Conservation (phyloP, 2,113 vertebrate species). For the Tretioscincus oriximinensis region DNA sequence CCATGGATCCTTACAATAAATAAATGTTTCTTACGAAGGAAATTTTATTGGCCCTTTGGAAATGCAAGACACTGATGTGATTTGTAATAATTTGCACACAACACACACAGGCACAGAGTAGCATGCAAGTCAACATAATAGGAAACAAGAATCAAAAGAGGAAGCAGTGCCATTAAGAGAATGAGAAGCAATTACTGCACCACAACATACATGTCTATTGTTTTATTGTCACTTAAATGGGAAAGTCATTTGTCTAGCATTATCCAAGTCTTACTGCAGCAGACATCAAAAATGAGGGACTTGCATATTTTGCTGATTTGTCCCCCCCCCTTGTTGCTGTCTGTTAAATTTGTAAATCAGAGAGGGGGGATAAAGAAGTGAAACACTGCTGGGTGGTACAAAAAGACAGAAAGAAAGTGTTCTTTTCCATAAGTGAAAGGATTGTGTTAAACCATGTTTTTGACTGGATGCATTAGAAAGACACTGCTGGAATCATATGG, state of each 20-base stretch:
- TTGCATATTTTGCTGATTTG: conserved; percentile 35
- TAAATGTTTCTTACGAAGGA: no score
- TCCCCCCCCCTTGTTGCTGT: conserved; percentile 45
- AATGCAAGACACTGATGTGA: not conserved
- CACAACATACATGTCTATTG: conserved; percentile 3
- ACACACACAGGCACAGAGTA: not conserved
- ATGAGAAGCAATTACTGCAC: conserved; percentile 33
- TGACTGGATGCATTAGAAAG: not conserved
- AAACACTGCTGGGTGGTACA: not conserved
- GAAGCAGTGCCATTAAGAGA: not conserved
- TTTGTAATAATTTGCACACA: not conserved
- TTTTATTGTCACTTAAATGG: conserved; percentile 46
- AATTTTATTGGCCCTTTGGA: not conserved
- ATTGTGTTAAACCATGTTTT: not conserved
- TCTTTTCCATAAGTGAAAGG: not conserved
- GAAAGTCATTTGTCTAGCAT: conserved; percentile 45
- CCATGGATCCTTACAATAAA: not conserved
- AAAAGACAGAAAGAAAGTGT: conserved; percentile 19
- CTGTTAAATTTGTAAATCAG: conserved; percentile 42
- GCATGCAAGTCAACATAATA: not conserved
- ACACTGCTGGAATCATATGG: not conserved
- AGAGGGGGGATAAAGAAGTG: not conserved
- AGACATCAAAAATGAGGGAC: conserved; percentile 31
- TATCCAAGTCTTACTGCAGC: conserved; percentile 29
- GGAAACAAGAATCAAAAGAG: not conserved